Evolutionary conservation across 2,797 vertebrate species (phyloP).

Genomic region (Gorsachius magnificus): DNA sequence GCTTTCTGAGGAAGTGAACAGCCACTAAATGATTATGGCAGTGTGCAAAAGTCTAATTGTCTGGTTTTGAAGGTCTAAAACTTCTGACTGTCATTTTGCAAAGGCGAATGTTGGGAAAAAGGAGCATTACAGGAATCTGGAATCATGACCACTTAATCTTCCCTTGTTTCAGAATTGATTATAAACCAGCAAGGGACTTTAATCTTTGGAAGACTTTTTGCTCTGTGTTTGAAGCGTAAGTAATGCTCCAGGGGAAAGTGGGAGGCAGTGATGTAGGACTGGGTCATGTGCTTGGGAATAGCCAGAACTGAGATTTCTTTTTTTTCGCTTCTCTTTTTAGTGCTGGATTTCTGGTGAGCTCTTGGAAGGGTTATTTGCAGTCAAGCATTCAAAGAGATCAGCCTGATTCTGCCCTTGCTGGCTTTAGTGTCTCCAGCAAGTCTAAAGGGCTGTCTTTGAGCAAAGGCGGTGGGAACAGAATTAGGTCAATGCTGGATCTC

Average conservation of each 20-base stretch:
- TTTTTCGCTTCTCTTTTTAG: neutral
- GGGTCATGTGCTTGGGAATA: neutral
- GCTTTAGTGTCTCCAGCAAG: neutral
- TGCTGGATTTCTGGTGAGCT: neutral
- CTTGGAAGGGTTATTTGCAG: neutral
- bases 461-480: neutral
- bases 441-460: neutral
- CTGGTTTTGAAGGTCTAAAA: conserved; percentile 33
- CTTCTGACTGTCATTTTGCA: conserved; percentile 13
- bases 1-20: neutral
- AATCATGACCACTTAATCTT: neutral
- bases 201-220: conserved; percentile 19
- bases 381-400: neutral
- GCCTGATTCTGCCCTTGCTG: neutral
- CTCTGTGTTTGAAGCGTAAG: conserved; percentile 7
- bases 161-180: conserved; percentile 11
- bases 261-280: neutral
- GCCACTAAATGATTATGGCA: conserved; percentile 3
- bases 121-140: neutral
- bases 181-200: neutral
- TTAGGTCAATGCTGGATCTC: neutral
- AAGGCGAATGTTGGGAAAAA: neutral
- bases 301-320: neutral
- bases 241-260: neutral
- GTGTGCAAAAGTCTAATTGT: neutral